Conservation (phyloP, 2,797 vertebrate genomes). For the Thripadectes ignobilis region DNA sequence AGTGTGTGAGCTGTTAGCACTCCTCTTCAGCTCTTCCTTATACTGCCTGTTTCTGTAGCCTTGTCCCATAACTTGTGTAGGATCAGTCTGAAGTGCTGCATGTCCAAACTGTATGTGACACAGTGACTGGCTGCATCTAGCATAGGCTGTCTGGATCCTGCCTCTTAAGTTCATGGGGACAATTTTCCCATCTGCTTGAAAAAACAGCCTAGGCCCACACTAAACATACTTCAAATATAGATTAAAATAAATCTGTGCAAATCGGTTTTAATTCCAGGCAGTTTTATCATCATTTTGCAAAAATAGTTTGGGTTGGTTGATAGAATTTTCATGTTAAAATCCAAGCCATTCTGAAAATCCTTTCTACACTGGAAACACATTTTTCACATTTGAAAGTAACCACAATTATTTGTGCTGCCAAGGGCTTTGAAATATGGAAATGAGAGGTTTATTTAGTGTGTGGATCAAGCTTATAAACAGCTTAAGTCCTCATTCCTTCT, state of each 20-base stretch:
- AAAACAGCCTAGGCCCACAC: background rate
- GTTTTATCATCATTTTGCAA: conserved; percentile 45
- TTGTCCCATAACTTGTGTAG: background rate
- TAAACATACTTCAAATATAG: background rate
- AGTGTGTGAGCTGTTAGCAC: background rate
- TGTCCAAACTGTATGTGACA: background rate
- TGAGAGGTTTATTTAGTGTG: conserved; percentile 87
- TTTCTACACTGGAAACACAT: conserved; percentile 16
- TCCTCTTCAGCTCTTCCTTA: background rate
- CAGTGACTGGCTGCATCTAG: background rate
- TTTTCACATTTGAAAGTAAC: conserved; percentile 49
- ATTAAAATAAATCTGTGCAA: background rate
- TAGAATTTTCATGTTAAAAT: conserved; percentile 52
- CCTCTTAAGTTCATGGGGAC: background rate
- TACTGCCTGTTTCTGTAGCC: background rate
- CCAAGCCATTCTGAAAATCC: conserved; percentile 13
- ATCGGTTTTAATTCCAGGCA: background rate
- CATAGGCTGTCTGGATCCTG: background rate
- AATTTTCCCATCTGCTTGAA: conserved; percentile 6
- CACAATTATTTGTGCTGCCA: conserved; percentile 30
- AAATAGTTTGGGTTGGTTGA: conserved; percentile 55
- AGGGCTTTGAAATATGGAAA: conserved; percentile 61
- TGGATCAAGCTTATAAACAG: conserved; percentile 81
- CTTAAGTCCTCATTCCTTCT: conserved; percentile 88
- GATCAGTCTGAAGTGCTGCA: background rate